Base-by-base conservation (phyloP, 2,888 invertebrate species). In the Mantis religiosa region DNA sequence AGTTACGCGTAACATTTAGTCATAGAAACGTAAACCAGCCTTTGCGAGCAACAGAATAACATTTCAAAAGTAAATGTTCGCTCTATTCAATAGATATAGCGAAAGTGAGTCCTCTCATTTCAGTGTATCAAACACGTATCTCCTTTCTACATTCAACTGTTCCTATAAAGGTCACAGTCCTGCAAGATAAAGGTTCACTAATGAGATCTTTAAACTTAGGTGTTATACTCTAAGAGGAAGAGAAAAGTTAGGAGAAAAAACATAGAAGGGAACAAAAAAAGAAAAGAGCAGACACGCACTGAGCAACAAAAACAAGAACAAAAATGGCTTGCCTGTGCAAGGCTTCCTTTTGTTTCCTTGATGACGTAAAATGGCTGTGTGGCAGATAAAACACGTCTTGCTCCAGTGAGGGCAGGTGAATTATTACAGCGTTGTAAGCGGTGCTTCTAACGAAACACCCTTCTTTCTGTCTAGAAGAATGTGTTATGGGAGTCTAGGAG, bases 201-300 rank as follows among this genome's bases (percentile, higher is more conserved):
- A 85, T 28, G 85, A 85, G 85, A 54, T 85, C 85, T 54, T 85
- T 85, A 85, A 71, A 27, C 30, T 85, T 85, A 28, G 85, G 14
- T 27, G 28, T 71, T 85, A 71, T 20, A n/a, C 54, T 71, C 20
- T 20, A 41, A 71, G 54, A 71, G 54, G 54, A 71, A 71, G 54
- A 41, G 41, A 41, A 41, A 71, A 71, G 54, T 71, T 71, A 71
- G 20, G 54, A 6, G 6, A 25, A 71, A 71, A 54, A n/a, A n/a
- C n/a, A 15, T 8, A 15, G 54, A 20, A 2, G 20, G 41, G 41
- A 9, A 41, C 41, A 1, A 12, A 20, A 71, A 71, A 71, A 54
- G 14, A 85, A 85, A n/a, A 27, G 47, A 47, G 12, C 25, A 27
- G 28, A 25, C 71, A 25, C 28, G 28, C 25, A 81, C 28, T 81